phyloP scores from a whole-genome alignment of 1,140 invertebrate genomes.

The Drosophila gunungcola region DNA sequence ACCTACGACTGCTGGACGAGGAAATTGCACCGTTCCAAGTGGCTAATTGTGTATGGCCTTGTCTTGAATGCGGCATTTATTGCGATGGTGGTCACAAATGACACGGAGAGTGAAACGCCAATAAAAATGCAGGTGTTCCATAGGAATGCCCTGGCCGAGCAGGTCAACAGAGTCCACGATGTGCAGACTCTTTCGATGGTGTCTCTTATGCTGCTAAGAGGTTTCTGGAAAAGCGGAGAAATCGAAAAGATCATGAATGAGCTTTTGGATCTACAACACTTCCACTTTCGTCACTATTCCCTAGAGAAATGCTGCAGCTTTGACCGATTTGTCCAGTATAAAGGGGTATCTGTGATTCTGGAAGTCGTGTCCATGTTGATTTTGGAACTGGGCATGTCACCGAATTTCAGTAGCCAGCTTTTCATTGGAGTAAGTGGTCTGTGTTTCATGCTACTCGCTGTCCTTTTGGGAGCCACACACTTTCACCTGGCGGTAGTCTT shows the following conservation, averaged over 20 bases:
- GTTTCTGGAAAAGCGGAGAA: slow-evolving; percentile 35
- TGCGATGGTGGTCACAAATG: slow-evolving; percentile 4
- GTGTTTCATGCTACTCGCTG: not conserved
- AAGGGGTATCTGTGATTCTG: slow-evolving; percentile 21
- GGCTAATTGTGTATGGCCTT: slow-evolving; percentile 48
- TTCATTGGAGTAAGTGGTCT: slow-evolving; percentile 19
- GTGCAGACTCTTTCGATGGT: slow-evolving; percentile 1
- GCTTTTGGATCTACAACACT: slow-evolving; percentile 23
- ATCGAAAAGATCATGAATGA: slow-evolving; percentile 27
- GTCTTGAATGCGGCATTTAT: slow-evolving; percentile 4
- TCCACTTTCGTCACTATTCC: slow-evolving; percentile 12
- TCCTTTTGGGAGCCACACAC: slow-evolving; percentile 5
- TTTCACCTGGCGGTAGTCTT: slow-evolving; percentile 38
- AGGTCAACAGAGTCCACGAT: slow-evolving; percentile 26
- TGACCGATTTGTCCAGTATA: slow-evolving; percentile 39
- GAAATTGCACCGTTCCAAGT: slow-evolving; percentile 29
- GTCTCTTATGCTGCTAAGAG: slow-evolving; percentile 8
- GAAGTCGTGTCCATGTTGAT: slow-evolving; percentile 23
- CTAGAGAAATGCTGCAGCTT: slow-evolving; percentile 28
- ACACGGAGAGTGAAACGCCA: slow-evolving; percentile 5
- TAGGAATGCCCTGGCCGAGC: slow-evolving; percentile 31
- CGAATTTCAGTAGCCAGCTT: slow-evolving; percentile 3
- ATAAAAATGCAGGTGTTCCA: slow-evolving; percentile 21
- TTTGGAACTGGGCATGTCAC: not conserved
- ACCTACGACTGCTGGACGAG: slow-evolving; percentile 13